These are phyloP conservation scores for Scartelaos histophorus DNA, from an alignment of 2,113 vertebrate species.

Conservation along the genomic window DNA sequence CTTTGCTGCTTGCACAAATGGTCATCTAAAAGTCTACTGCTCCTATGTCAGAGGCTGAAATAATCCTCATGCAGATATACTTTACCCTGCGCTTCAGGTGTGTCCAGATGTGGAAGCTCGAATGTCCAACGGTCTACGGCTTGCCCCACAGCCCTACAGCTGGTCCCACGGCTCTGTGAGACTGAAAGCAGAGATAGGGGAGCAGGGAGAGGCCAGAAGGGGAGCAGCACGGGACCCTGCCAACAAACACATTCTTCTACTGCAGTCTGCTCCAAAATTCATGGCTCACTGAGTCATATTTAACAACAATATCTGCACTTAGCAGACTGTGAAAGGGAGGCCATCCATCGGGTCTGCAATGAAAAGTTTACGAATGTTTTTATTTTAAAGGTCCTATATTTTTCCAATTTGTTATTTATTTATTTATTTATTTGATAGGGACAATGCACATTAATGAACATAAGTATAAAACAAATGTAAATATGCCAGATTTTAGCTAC, in stretches of 20 bases:
- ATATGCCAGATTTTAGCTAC: too few relatives aligned
- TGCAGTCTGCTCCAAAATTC: neutral
- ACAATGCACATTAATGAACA: too few relatives aligned
- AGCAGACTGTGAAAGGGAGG: too few relatives aligned
- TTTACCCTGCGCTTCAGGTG: neutral
- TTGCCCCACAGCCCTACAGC: neutral
- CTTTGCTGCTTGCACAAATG: too few relatives aligned
- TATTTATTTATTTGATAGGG: too few relatives aligned
- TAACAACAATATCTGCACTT: neutral
- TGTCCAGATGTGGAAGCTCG: neutral
- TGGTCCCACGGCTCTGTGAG: neutral
- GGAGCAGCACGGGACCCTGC: slow-evolving; percentile 1
- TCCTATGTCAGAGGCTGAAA: neutral
- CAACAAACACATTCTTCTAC: neutral
- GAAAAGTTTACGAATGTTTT: too few relatives aligned
- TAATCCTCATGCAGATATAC: neutral
- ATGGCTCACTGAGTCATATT: neutral
- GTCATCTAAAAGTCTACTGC: neutral
- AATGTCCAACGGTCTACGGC: neutral
- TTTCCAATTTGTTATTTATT: too few relatives aligned
- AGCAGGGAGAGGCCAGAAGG: neutral
- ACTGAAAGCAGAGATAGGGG: neutral
- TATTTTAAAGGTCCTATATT: too few relatives aligned
- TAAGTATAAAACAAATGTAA: too few relatives aligned
- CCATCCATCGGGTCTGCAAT: neutral